Evolutionary conservation across 2,888 invertebrate species (phyloP).

Genomic region (Geotrupes spiniger): DNA sequence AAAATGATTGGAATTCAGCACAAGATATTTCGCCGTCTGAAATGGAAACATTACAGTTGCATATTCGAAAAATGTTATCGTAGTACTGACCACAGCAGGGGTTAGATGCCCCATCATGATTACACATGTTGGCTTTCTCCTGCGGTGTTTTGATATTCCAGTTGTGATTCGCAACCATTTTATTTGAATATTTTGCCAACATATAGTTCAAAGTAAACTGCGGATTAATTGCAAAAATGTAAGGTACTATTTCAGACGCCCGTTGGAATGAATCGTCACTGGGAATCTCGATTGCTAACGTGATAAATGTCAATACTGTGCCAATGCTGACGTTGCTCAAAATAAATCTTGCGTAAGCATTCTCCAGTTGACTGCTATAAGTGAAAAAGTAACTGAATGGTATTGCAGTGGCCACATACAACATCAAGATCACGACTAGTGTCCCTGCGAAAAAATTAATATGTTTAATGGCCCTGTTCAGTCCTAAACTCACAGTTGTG

Average conservation of each 20-base stretch:
- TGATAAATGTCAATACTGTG: slow-evolving; percentile 36
- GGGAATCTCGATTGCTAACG: slow-evolving; percentile 35
- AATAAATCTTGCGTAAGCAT: slow-evolving; percentile 46
- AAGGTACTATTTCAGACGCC: slow-evolving; percentile 31
- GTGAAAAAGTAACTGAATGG: slow-evolving; percentile 62
- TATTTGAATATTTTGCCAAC: slow-evolving; percentile 35
- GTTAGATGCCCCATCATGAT: slow-evolving; percentile 24
- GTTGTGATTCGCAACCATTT: slow-evolving; percentile 41
- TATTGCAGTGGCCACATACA: slow-evolving; percentile 57
- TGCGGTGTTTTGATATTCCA: slow-evolving; percentile 36
- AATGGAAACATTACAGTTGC: too few relatives aligned
- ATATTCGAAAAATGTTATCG: background rate
- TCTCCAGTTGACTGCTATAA: slow-evolving; percentile 51
- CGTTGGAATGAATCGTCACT: slow-evolving; percentile 32
- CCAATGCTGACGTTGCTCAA: slow-evolving; percentile 41
- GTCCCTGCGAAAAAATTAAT: slow-evolving; percentile 46
- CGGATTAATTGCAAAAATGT: slow-evolving; percentile 36
- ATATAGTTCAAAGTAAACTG: slow-evolving; percentile 42
- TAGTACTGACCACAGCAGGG: slow-evolving; percentile 43
- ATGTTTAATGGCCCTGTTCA: too few relatives aligned
- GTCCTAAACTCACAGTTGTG: too few relatives aligned
- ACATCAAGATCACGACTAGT: slow-evolving; percentile 51
- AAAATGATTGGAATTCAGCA: too few relatives aligned
- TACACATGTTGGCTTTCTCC: slow-evolving; percentile 28
- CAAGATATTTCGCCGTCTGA: too few relatives aligned